Evolutionary conservation across 2,888 invertebrate genomes (phyloP).

Genomic region (Drosophila anomalipes): DNA sequence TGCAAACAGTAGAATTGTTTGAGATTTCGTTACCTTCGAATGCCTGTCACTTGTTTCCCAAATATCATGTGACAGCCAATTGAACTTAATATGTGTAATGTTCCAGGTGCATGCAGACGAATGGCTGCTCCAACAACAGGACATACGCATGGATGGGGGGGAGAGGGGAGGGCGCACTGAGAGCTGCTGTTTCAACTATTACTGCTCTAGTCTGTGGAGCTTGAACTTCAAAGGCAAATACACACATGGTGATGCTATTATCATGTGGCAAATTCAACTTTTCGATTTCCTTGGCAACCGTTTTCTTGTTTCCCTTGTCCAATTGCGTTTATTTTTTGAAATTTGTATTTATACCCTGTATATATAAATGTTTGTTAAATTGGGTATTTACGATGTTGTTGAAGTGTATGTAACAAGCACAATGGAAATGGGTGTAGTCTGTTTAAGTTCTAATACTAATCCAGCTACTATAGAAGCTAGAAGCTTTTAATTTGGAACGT

Average conservation of each 20-base stretch:
- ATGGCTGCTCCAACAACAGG: conserved; percentile 22
- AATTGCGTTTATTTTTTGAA: conserved; percentile 13
- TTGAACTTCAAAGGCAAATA: conserved; percentile 39
- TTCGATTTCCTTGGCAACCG: conserved; percentile 53
- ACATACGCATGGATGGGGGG: conserved; percentile 8
- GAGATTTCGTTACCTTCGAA: neutral
- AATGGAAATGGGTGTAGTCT: neutral
- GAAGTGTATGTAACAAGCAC: neutral
- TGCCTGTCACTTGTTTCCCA: conserved; percentile 25
- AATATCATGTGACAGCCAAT: conserved; percentile 48
- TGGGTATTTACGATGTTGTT: neutral
- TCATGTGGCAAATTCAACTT: conserved; percentile 40
- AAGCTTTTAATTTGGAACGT: neutral
- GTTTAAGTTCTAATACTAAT: neutral
- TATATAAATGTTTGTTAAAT: neutral
- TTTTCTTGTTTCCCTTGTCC: conserved; percentile 37
- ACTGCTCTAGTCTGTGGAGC: conserved; percentile 15
- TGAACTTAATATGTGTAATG: conserved; percentile 50
- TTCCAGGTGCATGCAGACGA: conserved; percentile 10
- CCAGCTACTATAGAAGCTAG: neutral
- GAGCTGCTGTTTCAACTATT: conserved; percentile 24
- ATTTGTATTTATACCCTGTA: conserved; percentile 6
- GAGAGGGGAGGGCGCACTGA: neutral
- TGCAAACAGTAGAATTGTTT: neutral
- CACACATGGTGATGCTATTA: conserved; percentile 17